Conservation (phyloP, 2,888 invertebrate genomes). For the Pyrocoelia pectoralis region DNA sequence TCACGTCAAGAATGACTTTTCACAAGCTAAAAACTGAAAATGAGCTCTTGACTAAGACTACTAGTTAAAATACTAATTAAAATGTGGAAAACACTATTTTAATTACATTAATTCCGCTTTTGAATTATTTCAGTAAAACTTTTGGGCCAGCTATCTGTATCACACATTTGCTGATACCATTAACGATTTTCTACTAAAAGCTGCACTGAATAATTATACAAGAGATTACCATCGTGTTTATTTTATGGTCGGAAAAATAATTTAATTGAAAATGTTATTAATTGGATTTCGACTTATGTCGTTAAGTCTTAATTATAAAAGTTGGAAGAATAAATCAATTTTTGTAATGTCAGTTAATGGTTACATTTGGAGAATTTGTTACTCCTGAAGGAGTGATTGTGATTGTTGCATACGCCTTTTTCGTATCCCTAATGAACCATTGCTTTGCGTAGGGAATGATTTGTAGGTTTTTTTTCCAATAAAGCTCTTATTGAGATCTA, state of each 20-base stretch:
- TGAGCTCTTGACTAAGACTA: too few species aligned
- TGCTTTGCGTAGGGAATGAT: neutral
- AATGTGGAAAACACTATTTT: neutral
- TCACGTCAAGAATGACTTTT: neutral
- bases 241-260: neutral
- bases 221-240: too few species aligned
- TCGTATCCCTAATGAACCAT: slow-evolving; percentile 7
- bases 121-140: slow-evolving; percentile 12
- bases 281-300: too few species aligned
- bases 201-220: neutral
- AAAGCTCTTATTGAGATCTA: too few species aligned
- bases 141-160: slow-evolving; percentile 14
- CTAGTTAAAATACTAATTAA: neutral
- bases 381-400: slow-evolving; percentile 3
- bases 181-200: neutral
- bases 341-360: neutral
- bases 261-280: slow-evolving; percentile 1
- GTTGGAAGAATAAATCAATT: slow-evolving; percentile 7
- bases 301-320: neutral
- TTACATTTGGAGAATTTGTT: slow-evolving; percentile 10
- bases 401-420: neutral
- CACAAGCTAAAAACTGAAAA: too few species aligned
- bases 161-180: slow-evolving; percentile 9
- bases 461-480: too few species aligned
- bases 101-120: slow-evolving; percentile 12